Conservation (phyloP, 2,888 invertebrate genomes). For the Patella pellucida region DNA sequence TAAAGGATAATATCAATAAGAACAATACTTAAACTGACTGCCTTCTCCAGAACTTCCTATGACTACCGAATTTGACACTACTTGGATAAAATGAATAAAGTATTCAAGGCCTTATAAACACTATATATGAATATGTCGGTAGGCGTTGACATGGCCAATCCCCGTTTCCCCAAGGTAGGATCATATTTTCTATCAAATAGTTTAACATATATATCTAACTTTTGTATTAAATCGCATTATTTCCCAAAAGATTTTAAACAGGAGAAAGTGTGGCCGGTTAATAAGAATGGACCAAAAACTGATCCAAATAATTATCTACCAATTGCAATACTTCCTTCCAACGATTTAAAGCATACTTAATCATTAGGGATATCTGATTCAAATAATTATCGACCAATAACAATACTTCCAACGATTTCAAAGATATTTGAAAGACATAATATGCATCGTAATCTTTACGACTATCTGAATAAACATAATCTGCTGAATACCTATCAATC, state of each 20-base stretch:
- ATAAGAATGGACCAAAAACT: background rate
- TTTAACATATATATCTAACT: background rate
- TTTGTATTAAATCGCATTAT: background rate
- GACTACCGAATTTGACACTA: no score
- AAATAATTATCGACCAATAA: background rate
- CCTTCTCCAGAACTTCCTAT: no score
- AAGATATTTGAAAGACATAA: background rate
- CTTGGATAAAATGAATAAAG: no score
- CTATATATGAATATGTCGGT: background rate
- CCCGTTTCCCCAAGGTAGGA: background rate
- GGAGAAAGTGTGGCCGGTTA: background rate
- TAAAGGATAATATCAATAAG: no score
- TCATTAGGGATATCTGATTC: background rate
- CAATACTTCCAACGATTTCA: background rate
- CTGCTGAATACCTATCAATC: background rate
- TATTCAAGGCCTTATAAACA: background rate
- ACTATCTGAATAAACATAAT: background rate
- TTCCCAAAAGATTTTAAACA: background rate
- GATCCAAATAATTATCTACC: no score
- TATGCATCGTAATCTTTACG: background rate
- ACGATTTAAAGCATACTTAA: no score
- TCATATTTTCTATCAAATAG: background rate
- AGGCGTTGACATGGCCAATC: background rate
- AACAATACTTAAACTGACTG: no score
- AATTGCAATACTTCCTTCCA: no score